Base-by-base conservation (phyloP, 1,140 invertebrate species). In the Trialeurodes vaporariorum region DNA sequence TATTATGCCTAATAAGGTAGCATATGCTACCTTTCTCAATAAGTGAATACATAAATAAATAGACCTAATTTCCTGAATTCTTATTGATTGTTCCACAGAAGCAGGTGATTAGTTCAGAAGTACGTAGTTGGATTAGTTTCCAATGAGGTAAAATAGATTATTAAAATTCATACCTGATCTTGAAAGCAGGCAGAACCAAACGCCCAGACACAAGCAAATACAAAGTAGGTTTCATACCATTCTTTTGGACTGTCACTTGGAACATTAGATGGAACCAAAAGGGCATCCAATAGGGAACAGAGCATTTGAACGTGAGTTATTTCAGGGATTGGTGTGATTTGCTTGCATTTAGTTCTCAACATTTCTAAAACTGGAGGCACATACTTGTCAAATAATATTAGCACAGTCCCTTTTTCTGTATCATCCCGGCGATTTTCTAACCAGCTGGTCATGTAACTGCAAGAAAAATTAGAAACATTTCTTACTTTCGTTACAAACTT, bases 201-300 rank as follows among this genome's bases (percentile, higher is more conserved):
- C 1, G 93, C 91, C 95, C 95, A 98, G 24, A 97, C 85, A 67
- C 86, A 85, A 5, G 87, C 87, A 78, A 97, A 98, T 0, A 89
- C 92, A 80, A 98, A 98, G 76, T 96, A 95, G 2, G 90, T 85
- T 79, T 98, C 95, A 73, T 94, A 94, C 88, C 87, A 90, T 77
- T 97, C 94, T 75, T 93, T 96, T 0, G 92, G 90, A 75, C 89
- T 92, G 70, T 97, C 93, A 1, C 81, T 79, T 0, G 93, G 90
- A 1, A 93, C 83, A 76, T 92, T 89, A 66, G 87, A 83, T 27
- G 87, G 87, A 17, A 86, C 90, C 2, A 97, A 77, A 34, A 97
- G 84, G 72, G 88, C 92, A 74, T 97, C 93, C 1, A 98, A 81
- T 61, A 98, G 79, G 74, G 89, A 87, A 74, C 94, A 97, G 12